Evolutionary conservation across 1,140 invertebrate genomes (phyloP).

Genomic region (Conus ventricosus): DNA sequence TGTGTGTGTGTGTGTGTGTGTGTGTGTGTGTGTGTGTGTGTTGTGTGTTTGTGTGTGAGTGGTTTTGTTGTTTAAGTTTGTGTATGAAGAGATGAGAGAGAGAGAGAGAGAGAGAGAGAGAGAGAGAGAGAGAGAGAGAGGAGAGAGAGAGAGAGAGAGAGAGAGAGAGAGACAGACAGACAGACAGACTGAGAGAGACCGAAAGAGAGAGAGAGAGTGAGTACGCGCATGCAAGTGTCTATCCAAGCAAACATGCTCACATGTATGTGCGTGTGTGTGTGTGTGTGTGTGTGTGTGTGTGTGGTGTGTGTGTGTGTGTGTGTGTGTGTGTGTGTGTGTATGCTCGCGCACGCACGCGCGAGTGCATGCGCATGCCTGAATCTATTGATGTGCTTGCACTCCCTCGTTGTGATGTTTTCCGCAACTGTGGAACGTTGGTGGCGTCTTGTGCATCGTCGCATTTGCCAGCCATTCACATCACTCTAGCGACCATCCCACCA

Average conservation of each 20-base stretch:
- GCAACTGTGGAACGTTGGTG: not conserved
- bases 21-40: conserved; percentile 22
- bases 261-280: not conserved
- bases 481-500: too few relatives aligned
- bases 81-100: too few relatives aligned
- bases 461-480: not conserved
- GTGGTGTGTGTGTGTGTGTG: conserved; percentile 16
- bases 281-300: not conserved
- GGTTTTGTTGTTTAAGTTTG: too few relatives aligned
- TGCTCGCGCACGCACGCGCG: too few relatives aligned
- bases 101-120: too few relatives aligned
- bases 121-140: too few relatives aligned
- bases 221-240: not conserved
- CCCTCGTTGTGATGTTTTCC: not conserved
- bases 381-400: not conserved
- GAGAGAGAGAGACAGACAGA: too few relatives aligned
- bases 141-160: too few relatives aligned
- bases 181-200: not conserved
- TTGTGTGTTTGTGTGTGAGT: too few relatives aligned
- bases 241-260: not conserved
- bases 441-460: too few relatives aligned
- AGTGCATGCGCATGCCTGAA: not conserved
- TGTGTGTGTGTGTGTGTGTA: not conserved
- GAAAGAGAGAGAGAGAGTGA: too few relatives aligned
- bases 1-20: not conserved